Evolutionary conservation across 2,113 vertebrate species (phyloP).

Genomic region (Corythoichthys haematopterus): DNA sequence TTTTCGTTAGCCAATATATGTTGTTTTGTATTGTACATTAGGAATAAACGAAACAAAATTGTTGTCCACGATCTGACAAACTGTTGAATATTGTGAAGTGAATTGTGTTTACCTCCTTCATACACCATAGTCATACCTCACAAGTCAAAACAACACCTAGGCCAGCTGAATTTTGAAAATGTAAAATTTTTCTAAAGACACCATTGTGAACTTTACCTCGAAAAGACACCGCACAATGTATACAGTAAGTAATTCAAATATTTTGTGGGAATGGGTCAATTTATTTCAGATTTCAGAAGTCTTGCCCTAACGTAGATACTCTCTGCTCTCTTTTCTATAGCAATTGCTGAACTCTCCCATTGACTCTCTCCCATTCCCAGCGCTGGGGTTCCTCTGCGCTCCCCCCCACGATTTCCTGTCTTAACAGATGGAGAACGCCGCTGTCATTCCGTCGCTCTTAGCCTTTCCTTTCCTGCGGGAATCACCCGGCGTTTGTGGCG

Average conservation of each 20-base stretch:
- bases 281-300: slow-evolving; percentile 30
- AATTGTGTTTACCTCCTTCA: too few species aligned
- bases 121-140: too few species aligned
- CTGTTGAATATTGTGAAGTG: too few species aligned
- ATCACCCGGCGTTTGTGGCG: slow-evolving; percentile 43
- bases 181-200: not conserved
- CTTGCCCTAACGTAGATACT: slow-evolving; percentile 46
- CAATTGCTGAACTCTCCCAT: slow-evolving; percentile 61
- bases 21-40: too few species aligned
- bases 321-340: slow-evolving; percentile 47
- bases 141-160: too few species aligned
- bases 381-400: slow-evolving; percentile 15
- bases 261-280: slow-evolving; percentile 17
- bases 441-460: slow-evolving; percentile 51
- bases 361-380: slow-evolving; percentile 56
- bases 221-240: not conserved
- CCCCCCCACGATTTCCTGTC: slow-evolving; percentile 65
- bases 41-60: too few species aligned
- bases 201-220: not conserved
- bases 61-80: too few species aligned
- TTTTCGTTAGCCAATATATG: too few species aligned
- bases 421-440: slow-evolving; percentile 38
- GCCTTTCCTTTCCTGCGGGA: slow-evolving; percentile 63
- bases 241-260: too few species aligned
- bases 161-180: not conserved